phyloP scores from a whole-genome alignment of 2,113 vertebrate genomes.

The Polypterus bichir region DNA sequence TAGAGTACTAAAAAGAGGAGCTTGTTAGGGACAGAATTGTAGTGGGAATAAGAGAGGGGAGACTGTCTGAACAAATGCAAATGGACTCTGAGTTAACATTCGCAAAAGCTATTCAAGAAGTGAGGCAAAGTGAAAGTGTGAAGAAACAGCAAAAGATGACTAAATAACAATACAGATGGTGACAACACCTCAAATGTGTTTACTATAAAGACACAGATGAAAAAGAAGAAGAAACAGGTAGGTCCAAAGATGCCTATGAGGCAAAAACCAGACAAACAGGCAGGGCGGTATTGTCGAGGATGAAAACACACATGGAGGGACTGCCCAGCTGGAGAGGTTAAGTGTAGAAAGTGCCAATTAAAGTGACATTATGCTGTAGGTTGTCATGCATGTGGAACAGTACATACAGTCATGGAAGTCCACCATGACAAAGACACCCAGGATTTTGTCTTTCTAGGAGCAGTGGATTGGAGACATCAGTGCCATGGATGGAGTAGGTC shows the following conservation, averaged over 20 bases:
- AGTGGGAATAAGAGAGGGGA: slow-evolving; percentile 13
- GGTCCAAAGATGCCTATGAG: slow-evolving; percentile 3
- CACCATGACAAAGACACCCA: too few relatives aligned
- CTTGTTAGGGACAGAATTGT: slow-evolving; percentile 9
- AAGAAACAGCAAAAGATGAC: slow-evolving; percentile 14
- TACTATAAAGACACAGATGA: not conserved
- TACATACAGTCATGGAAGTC: too few relatives aligned
- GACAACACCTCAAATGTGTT: not conserved
- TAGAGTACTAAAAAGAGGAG: not conserved
- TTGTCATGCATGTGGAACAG: not conserved
- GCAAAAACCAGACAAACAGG: not conserved
- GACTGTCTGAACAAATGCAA: slow-evolving; percentile 14
- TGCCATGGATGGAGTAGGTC: slow-evolving; percentile 1
- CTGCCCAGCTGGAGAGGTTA: slow-evolving; percentile 12
- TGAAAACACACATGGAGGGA: slow-evolving; percentile 13
- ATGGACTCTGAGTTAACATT: slow-evolving; percentile 6
- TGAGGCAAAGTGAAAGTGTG: slow-evolving; percentile 11
- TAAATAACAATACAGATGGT: not conserved
- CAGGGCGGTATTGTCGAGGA: not conserved
- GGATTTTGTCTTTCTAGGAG: too few relatives aligned
- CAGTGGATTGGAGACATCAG: too few relatives aligned
- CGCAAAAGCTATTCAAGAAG: slow-evolving; percentile 14
- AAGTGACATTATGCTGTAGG: slow-evolving; percentile 9
- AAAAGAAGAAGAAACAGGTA: not conserved
- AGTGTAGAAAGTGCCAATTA: slow-evolving; percentile 11